Percentiles rank a stretch among this genome's conserved stretches.
Conservation (phyloP, 2,113 vertebrate genomes). For the Amia ocellicauda region DNA sequence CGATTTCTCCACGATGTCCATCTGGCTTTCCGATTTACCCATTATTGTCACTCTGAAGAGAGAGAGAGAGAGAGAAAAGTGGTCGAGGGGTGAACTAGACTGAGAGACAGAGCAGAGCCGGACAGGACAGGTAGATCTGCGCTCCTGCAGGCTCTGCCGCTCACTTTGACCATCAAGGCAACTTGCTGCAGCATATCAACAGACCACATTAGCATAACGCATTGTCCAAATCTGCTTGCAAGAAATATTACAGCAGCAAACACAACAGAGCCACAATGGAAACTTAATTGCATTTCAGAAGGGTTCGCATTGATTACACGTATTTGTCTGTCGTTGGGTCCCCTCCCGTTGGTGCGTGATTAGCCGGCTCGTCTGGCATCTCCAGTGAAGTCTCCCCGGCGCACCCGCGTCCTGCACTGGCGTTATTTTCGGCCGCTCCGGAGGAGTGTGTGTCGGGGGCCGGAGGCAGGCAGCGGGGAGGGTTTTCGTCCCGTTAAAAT, state of each 20-base stretch:
- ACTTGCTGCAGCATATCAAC: constrained; percentile 17
- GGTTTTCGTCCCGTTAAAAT: no score
- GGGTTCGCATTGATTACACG: no score
- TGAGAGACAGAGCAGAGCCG: constrained; percentile 26
- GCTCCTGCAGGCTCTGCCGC: neutral
- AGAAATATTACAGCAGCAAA: constrained; percentile 39
- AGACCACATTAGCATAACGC: constrained; percentile 31
- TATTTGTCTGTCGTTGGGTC: no score
- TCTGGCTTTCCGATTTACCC: constrained; percentile 87
- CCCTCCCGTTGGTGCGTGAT: no score
- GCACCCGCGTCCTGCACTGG: no score
- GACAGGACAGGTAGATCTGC: neutral
- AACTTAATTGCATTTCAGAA: no score
- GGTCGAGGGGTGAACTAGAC: constrained; percentile 43
- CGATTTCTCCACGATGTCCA: constrained; percentile 87
- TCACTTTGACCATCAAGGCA: neutral
- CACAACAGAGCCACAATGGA: neutral
- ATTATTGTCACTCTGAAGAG: constrained; percentile 66
- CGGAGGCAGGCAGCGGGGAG: no score
- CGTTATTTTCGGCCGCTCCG: no score
- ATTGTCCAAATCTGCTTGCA: constrained; percentile 24
- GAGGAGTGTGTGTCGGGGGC: no score
- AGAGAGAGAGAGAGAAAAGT: constrained; percentile 41
- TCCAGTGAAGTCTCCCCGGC: no score
- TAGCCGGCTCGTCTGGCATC: no score